Evolutionary conservation across 2,888 invertebrate genomes (phyloP), one percentile per base, ranked within the genome.

Genomic region (Drosophila anomelani): DNA sequence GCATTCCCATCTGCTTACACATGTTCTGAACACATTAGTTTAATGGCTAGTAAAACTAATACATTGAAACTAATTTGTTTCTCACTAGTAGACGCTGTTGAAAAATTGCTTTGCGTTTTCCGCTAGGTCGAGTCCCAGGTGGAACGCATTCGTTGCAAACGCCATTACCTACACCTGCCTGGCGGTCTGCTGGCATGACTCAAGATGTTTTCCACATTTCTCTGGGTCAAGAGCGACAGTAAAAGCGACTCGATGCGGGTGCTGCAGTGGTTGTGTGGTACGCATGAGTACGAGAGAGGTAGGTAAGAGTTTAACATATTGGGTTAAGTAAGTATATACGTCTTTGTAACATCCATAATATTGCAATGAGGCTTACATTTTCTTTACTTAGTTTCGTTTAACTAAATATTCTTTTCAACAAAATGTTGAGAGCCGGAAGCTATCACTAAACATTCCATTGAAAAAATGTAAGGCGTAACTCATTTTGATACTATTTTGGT

Each of bases 141-240:
- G 64, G 54, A 67, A 54, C 54, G 54, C 26, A 41, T 67, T 55
- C 26, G 66, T 15, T 38, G 38, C 39, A 47, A 47, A 34, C 46
- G 0, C 15, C 46, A 34, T 39, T 32, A 36, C 39, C 15, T 61
- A 62, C 62, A 64, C 49, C 43, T 43, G 62, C 43, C 29, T 23
- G 47, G 3, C 15, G 5, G 12, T 15, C 10, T 17, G 17, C 39
- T 34, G n/a, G 23, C 38, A 34, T 61, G 62, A 59, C 34, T 58
- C 55, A 56, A 78, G 67, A 39, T 58, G 62, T 73, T 77, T 78
- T 81, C 87, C 80, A 80, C 87, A 88, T 75, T 81, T 66, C 79
- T 74, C 80, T 87, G 78, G 87, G 81, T 88, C 84, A 85, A 85
- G 75, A 76, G 73, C 85, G 75, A 74, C 66, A 75, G 54, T 72